phyloP scores from a whole-genome alignment of 1,140 invertebrate genomes.

The Drosophila ficusphila region DNA sequence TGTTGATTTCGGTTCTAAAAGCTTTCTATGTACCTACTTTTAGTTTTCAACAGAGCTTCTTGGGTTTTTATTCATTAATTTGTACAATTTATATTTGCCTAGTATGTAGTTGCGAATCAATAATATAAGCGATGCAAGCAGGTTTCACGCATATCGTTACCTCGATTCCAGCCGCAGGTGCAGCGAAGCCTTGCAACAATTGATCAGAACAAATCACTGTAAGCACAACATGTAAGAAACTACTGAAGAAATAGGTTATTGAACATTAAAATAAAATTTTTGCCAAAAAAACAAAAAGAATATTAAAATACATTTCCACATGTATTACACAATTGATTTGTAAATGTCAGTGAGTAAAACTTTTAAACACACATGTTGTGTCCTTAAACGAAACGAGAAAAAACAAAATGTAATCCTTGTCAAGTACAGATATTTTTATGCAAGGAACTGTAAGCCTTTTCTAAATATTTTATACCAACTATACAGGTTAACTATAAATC shows the following conservation, averaged over 20 bases:
- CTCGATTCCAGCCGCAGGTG: conserved; percentile 15
- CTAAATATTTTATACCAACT: conserved; percentile 31
- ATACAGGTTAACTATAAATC: conserved; percentile 42
- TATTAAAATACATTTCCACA: conserved; percentile 38
- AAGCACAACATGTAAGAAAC: conserved; percentile 36
- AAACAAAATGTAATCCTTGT: conserved; percentile 1
- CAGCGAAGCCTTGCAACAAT: conserved; percentile 8
- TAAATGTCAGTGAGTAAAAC: conserved; percentile 37
- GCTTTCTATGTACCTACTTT: conserved; percentile 57
- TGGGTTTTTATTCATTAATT: conserved; percentile 29
- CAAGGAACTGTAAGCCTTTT: conserved; percentile 2
- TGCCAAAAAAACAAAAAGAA: conserved; percentile 16
- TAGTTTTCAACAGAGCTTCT: conserved; percentile 37
- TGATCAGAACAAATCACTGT: conserved; percentile 38
- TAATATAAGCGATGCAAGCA: conserved; percentile 6
- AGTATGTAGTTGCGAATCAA: conserved; percentile 33
- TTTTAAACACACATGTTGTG: conserved; percentile 4
- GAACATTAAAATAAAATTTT: conserved; percentile 17
- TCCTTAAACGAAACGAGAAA: neutral
- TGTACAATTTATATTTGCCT: conserved; percentile 29
- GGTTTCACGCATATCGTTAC: neutral
- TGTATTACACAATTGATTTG: conserved; percentile 18
- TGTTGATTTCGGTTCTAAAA: conserved; percentile 64
- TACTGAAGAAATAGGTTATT: conserved; percentile 34
- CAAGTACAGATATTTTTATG: conserved; percentile 2